Base-by-base conservation (phyloP, 2,797 vertebrate genomes). In the Gadopsis bispinosus region DNA sequence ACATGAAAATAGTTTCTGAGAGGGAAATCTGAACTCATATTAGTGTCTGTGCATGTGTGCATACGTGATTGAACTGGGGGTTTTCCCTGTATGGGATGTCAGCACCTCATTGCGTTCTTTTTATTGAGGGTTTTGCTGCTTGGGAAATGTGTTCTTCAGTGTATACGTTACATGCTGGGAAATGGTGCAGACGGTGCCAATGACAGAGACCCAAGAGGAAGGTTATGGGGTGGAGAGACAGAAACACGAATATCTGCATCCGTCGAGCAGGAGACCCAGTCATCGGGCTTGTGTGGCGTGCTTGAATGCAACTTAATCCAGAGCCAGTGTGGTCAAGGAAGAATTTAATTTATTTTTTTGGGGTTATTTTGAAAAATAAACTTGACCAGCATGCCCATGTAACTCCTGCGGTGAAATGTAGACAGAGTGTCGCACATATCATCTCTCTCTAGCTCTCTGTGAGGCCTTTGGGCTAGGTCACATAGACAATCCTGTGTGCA, bases 341-440 rank as follows among this genome's bases (percentile, higher is more conserved):
- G 53, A 66, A 41, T 3, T n/a, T 0, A 10, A 71, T 81, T 83
- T 86, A 68, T 85, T 89, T 84, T 73, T 74, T 67, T 75, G 69
- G 10, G 85, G 54, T 75, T 75, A 47, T 72, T 75, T 72, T 62
- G 0, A 84, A 88, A 88, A 92, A 85, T 69, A 91, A 90, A 88
- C 72, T 0, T 3, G 58, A 64, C 51, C 29, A 13, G 69, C 47
- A 2, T 41, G 60, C 59, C 75, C 26, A 11, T 0, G 37, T 16
- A 8, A 66, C 76, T 65, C 69, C 59, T 71, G 67, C 7, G 7
- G 68, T 35, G 83, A 73, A 58, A 16, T 54, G 55, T 13, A 61
- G 58, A 45, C 70, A 22, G 22, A 58, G n/a, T 66, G 41, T 64
- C 12, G 5, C 9, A 26, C 50, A 53, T 63, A 45, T 69, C n/a